These are phyloP conservation scores for Sylvietta virens DNA, from an alignment of 2,113 vertebrate genomes.

Conservation along the genomic window DNA sequence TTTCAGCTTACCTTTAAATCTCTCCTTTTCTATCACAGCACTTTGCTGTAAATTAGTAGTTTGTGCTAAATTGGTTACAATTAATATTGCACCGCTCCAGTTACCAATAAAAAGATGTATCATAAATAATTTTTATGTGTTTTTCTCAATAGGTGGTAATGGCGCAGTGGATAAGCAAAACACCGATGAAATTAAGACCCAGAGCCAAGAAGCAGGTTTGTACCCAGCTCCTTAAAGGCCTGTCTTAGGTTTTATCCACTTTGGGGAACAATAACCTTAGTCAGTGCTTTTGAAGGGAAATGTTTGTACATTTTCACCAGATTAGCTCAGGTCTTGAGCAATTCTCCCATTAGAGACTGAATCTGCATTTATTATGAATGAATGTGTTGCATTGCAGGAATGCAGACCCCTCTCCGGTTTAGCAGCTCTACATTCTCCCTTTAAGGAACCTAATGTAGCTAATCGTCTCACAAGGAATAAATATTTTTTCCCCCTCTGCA, in stretches of 20 bases:
- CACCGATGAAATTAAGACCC: constrained; percentile 12
- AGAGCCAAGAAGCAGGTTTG: constrained; percentile 69
- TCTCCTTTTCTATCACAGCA: not conserved
- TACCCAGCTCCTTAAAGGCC: constrained; percentile 32
- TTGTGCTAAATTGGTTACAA: constrained; percentile 35
- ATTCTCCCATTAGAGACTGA: not conserved
- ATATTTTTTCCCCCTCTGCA: not conserved
- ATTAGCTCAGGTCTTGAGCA: not conserved
- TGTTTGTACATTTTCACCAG: constrained; percentile 13
- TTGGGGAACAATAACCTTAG: constrained; percentile 37
- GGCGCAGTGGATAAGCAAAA: constrained; percentile 36
- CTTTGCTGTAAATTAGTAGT: not conserved
- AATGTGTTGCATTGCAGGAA: not conserved
- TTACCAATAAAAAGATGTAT: constrained; percentile 28
- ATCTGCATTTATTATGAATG: not conserved
- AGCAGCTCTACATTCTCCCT: not conserved
- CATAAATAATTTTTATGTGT: constrained; percentile 26
- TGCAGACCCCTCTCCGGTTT: not conserved
- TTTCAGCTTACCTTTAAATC: constrained; percentile 12
- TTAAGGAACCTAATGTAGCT: not conserved
- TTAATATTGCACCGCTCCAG: constrained; percentile 39
- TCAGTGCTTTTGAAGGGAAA: constrained; percentile 18
- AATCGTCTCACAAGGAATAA: not conserved
- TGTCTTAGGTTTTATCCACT: constrained; percentile 24
- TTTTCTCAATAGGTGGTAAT: constrained; percentile 61